Evolutionary conservation across 2,113 vertebrate genomes (phyloP).

Genomic region (Serilophus lunatus): DNA sequence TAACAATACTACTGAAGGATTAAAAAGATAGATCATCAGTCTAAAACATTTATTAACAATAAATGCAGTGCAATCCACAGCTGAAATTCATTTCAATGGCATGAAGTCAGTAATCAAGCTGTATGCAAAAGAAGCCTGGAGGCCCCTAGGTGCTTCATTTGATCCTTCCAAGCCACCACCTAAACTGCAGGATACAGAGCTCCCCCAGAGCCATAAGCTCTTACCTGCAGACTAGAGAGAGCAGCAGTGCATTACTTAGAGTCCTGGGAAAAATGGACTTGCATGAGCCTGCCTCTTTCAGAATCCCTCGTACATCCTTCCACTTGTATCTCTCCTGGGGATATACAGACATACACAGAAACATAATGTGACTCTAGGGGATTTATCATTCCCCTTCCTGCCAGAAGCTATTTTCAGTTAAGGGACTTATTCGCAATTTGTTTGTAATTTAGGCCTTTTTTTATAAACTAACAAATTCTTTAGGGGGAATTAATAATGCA

Average conservation of each 20-base stretch:
- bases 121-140: neutral
- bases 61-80: neutral
- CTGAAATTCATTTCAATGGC: neutral
- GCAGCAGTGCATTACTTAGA: neutral
- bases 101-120: neutral
- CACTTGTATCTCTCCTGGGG: neutral
- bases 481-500: neutral
- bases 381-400: neutral
- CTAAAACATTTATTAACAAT: neutral
- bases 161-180: neutral
- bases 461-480: neutral
- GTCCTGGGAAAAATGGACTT: neutral
- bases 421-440: neutral
- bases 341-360: neutral
- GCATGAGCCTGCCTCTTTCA: neutral
- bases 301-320: rapidly evolving
- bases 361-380: rapidly evolving
- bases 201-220: neutral
- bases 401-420: neutral
- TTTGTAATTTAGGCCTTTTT: neutral
- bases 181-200: neutral
- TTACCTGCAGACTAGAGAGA: neutral
- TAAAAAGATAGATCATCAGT: neutral
- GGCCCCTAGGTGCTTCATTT: neutral
- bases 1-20: neutral